Evolutionary conservation across 2,797 vertebrate species (phyloP).

Genomic region (Chromobotia macracanthus): DNA sequence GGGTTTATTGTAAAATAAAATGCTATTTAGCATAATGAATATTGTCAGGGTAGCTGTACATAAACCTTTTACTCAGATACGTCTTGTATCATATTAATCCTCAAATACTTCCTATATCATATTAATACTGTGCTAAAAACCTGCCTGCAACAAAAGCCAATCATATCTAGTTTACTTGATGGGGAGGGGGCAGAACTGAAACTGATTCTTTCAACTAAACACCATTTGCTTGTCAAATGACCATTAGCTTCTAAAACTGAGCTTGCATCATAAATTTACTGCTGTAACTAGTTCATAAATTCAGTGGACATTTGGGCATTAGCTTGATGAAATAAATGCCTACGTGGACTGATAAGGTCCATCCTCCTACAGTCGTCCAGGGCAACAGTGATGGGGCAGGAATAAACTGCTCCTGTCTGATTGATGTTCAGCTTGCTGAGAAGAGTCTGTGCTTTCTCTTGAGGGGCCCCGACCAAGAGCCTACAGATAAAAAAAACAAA

Average conservation of each 20-base stretch:
- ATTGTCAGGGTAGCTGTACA: too few relatives aligned
- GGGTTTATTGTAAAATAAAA: background rate
- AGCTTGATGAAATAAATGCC: constrained; percentile 34
- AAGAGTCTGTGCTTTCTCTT: constrained; percentile 72
- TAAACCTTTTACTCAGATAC: too few relatives aligned
- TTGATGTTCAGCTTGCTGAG: constrained; percentile 75
- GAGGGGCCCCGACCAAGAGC: constrained; percentile 87
- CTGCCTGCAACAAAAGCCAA: background rate
- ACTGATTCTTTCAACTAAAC: too few relatives aligned
- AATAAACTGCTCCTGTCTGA: constrained; percentile 87
- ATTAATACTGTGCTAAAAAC: constrained; percentile 1
- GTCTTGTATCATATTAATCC: background rate
- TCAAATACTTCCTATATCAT: background rate
- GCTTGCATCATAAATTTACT: background rate
- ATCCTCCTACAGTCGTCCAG: constrained; percentile 84
- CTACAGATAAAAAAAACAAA: constrained; percentile 67
- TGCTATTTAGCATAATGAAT: background rate
- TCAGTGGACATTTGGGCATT: background rate
- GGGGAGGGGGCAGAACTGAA: background rate
- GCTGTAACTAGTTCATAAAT: background rate
- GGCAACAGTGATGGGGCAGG: constrained; percentile 81
- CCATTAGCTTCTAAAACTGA: background rate
- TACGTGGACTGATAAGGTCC: constrained; percentile 83
- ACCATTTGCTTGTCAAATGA: background rate
- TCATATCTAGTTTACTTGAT: background rate